Evolutionary conservation across 2,113 vertebrate species (phyloP).

Genomic region (Stigmatopora nigra): DNA sequence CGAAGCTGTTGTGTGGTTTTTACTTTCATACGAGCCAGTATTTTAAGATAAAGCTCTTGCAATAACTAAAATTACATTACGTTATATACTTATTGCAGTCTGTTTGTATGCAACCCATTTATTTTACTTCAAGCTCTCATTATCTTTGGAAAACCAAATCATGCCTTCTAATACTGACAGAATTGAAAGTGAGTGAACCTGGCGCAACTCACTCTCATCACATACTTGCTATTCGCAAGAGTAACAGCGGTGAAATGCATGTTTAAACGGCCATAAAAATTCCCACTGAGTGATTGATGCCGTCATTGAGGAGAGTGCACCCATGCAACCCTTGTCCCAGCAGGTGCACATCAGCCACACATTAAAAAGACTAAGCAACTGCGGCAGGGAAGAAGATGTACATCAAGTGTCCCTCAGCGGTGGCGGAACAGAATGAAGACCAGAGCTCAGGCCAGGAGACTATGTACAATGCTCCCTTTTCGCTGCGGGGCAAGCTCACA

Average conservation of each 20-base stretch:
- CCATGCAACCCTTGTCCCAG: slow-evolving; percentile 65
- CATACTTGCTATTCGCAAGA: slow-evolving; percentile 35
- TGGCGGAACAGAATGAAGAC: slow-evolving; percentile 29
- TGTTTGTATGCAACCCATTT: not conserved
- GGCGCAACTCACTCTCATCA: slow-evolving; percentile 20
- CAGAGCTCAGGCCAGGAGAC: slow-evolving; percentile 39
- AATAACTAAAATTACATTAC: not conserved
- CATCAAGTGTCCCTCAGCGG: slow-evolving; percentile 45
- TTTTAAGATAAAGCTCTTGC: not conserved
- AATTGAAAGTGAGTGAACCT: not conserved
- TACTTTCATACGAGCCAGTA: too few relatives aligned
- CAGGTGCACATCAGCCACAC: slow-evolving; percentile 69
- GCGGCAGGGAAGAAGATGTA: slow-evolving; percentile 49
- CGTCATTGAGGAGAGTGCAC: slow-evolving; percentile 56
- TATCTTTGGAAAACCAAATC: not conserved
- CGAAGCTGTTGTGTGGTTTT: not conserved
- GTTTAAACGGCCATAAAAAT: slow-evolving; percentile 70
- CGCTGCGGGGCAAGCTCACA: slow-evolving; percentile 60
- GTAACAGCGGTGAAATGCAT: slow-evolving; percentile 42
- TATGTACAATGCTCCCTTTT: slow-evolving; percentile 55
- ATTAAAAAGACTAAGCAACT: slow-evolving; percentile 64
- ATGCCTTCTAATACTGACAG: not conserved
- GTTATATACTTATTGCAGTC: not conserved
- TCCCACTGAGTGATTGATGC: slow-evolving; percentile 71
- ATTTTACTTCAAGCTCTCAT: not conserved